Conservation (phyloP, 2,797 vertebrate genomes). For the Coregonus ussuriensis region DNA sequence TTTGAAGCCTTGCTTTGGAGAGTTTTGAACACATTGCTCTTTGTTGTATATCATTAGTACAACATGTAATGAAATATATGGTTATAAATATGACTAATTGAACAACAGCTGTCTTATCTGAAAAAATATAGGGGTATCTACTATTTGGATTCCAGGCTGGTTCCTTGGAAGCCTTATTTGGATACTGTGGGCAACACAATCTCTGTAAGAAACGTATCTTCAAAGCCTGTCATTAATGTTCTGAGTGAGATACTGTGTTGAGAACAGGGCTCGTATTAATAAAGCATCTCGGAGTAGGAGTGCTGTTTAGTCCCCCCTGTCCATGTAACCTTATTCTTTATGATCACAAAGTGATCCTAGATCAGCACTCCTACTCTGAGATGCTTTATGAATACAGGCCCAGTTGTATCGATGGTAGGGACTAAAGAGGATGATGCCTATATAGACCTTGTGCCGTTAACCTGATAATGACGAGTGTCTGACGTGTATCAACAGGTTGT, state of each 20-base stretch:
- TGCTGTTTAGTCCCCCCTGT: background rate
- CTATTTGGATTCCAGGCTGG: conserved; percentile 67
- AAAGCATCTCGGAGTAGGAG: background rate
- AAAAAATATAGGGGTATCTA: background rate
- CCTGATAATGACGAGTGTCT: background rate
- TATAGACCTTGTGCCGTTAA: conserved; percentile 42
- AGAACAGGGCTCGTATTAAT: background rate
- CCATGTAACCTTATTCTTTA: background rate
- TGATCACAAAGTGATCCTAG: background rate
- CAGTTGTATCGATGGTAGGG: background rate
- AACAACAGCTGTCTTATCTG: background rate
- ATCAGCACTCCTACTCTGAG: background rate
- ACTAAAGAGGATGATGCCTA: conserved; percentile 18
- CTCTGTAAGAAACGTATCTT: conserved; percentile 15
- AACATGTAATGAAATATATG: background rate
- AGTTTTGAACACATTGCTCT: conserved; percentile 31
- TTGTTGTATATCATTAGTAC: conserved; percentile 15
- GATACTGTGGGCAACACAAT: conserved; percentile 28
- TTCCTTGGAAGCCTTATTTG: conserved; percentile 66
- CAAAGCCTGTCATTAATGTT: conserved; percentile 28
- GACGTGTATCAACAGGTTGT: conserved; percentile 11
- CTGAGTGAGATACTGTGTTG: conserved; percentile 20
- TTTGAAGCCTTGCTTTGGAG: conserved; percentile 4
- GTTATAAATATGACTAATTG: conserved; percentile 20
- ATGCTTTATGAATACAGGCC: background rate